Evolutionary conservation across 2,797 vertebrate genomes (phyloP).

Genomic region (Lagodon rhomboides): DNA sequence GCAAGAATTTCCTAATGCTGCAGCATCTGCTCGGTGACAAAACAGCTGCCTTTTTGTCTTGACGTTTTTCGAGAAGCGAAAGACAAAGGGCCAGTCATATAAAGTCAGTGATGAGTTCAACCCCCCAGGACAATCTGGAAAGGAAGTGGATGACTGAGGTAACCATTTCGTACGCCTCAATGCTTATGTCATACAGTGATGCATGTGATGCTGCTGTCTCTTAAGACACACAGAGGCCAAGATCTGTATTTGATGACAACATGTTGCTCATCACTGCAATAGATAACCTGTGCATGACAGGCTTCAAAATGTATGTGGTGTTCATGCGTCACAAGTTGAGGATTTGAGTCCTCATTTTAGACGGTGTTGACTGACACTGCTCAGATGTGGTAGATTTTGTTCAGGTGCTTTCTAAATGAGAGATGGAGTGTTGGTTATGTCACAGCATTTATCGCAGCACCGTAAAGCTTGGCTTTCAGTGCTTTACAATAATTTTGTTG

Average conservation of each 20-base stretch:
- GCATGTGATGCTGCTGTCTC: conserved; percentile 31
- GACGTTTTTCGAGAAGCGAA: conserved; percentile 35
- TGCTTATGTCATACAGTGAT: conserved; percentile 44
- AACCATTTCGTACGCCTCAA: conserved; percentile 42
- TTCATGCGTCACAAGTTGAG: conserved; percentile 32
- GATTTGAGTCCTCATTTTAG: conserved; percentile 23
- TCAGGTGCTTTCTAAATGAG: background rate
- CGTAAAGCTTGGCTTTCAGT: background rate
- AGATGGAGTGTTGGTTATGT: background rate
- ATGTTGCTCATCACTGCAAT: conserved; percentile 32
- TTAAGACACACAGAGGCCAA: conserved; percentile 24
- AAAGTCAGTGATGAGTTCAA: conserved; percentile 44
- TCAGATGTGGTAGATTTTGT: conserved; percentile 17
- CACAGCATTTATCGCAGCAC: conserved; percentile 13
- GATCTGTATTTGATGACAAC: conserved; percentile 36
- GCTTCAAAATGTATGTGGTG: conserved; percentile 35
- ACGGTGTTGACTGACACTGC: conserved; percentile 25
- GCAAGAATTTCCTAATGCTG: conserved; percentile 50
- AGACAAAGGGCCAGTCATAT: conserved; percentile 66
- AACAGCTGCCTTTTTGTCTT: conserved; percentile 47
- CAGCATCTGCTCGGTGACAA: conserved; percentile 50
- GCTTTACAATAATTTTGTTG: background rate
- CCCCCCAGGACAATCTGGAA: conserved; percentile 42
- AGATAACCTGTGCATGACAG: conserved; percentile 8
- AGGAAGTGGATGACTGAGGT: conserved; percentile 42